phyloP scores from a whole-genome alignment of 92 coral and sea anemone species.

The Diadumene lineata region DNA sequence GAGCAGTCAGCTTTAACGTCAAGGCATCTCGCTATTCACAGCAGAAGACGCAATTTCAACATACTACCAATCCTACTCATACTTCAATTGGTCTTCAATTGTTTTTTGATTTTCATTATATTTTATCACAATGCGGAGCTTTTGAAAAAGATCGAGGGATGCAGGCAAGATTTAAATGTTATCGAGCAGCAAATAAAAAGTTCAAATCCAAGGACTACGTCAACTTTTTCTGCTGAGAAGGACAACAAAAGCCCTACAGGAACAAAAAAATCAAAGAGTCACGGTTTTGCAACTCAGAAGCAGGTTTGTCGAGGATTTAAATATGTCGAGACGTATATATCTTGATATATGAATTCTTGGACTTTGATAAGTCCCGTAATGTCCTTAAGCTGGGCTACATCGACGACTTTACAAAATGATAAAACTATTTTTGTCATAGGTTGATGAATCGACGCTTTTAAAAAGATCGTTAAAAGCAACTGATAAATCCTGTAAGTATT shows the following conservation, averaged over 20 bases:
- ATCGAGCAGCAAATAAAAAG: neutral
- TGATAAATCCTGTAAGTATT: neutral
- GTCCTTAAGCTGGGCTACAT: too few species aligned
- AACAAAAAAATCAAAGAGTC: neutral
- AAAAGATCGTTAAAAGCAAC: neutral
- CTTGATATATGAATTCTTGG: too few species aligned
- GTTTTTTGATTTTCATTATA: neutral
- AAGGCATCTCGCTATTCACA: neutral
- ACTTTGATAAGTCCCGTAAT: too few species aligned
- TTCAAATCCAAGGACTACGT: neutral
- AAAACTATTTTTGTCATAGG: neutral
- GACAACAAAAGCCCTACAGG: neutral
- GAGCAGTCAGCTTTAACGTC: neutral
- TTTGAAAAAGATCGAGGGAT: neutral
- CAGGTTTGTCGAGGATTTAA: neutral
- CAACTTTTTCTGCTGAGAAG: neutral
- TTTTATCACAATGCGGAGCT: conserved; percentile 1
- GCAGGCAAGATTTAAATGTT: neutral
- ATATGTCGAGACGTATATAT: too few species aligned
- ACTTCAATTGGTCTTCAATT: neutral
- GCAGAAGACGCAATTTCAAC: neutral
- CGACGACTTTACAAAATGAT: too few species aligned
- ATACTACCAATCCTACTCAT: neutral
- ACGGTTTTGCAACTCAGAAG: neutral
- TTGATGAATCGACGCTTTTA: neutral